A percentile compares a stretch with the other conserved stretches of the same genome.
Evolutionary conservation across 2,113 vertebrate genomes (phyloP).

Genomic region (Epinephelus lanceolatus): DNA sequence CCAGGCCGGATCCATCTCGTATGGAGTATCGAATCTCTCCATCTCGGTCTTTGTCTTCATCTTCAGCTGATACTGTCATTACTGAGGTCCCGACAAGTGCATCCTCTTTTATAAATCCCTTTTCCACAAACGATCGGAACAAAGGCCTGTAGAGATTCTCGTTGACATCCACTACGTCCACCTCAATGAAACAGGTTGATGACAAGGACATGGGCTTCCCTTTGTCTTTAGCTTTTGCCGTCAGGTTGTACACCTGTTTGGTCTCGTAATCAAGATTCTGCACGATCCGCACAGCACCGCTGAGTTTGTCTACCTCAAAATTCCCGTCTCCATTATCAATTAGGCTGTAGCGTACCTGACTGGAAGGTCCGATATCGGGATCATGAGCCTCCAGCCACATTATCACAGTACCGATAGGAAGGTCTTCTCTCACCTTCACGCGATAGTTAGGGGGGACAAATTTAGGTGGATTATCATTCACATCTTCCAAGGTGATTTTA

Average conservation of each 20-base stretch:
- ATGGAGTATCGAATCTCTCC: constrained; percentile 96
- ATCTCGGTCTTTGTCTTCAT: constrained; percentile 92
- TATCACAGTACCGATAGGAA: constrained; percentile 93
- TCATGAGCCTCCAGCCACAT: constrained; percentile 96
- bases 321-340: constrained; percentile 90
- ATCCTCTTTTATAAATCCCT: constrained; percentile 93
- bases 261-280: constrained; percentile 95
- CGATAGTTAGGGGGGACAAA: constrained; percentile 94
- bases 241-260: constrained; percentile 93
- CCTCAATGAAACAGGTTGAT: constrained; percentile 92
- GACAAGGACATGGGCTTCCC: constrained; percentile 93
- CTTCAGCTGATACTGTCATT: constrained; percentile 91
- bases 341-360: constrained; percentile 95
- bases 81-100: constrained; percentile 89
- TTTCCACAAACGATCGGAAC: constrained; percentile 93
- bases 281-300: constrained; percentile 92
- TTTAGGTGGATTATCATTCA: constrained; percentile 95
- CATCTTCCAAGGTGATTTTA: constrained; percentile 92
- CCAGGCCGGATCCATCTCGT: constrained; percentile 94
- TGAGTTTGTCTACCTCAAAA: constrained; percentile 96
- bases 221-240: constrained; percentile 95
- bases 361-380: constrained; percentile 91
- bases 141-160: constrained; percentile 92
- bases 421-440: constrained; percentile 94
- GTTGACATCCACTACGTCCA: constrained; percentile 95